These are phyloP conservation scores for Vultur gryphus DNA, from an alignment of 2,797 vertebrate genomes.

Conservation along the genomic window DNA sequence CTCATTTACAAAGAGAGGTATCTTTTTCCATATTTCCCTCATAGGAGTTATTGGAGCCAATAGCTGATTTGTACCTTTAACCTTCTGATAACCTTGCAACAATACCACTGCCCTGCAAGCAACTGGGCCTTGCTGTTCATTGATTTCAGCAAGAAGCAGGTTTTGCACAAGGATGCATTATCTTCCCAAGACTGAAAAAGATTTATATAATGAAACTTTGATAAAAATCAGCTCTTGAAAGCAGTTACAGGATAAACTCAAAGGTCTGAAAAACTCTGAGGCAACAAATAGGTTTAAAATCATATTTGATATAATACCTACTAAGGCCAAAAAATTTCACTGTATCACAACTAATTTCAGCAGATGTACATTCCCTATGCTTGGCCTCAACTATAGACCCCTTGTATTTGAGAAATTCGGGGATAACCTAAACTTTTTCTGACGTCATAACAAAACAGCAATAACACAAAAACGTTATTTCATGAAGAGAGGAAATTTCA, in stretches of 20 bases:
- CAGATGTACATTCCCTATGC: background rate
- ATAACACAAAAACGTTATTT: background rate
- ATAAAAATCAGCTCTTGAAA: slow-evolving; percentile 57
- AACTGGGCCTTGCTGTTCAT: background rate
- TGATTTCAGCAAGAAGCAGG: slow-evolving; percentile 21
- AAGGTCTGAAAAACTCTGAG: slow-evolving; percentile 5
- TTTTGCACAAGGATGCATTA: slow-evolving; percentile 25
- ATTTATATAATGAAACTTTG: slow-evolving; percentile 38
- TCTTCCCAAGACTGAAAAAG: slow-evolving; percentile 14
- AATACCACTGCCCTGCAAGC: background rate
- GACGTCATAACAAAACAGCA: background rate
- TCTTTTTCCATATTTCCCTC: background rate
- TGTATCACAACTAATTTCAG: background rate
- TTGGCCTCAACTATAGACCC: background rate
- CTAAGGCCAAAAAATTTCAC: background rate
- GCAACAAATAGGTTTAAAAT: slow-evolving; percentile 8
- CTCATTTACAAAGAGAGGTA: background rate
- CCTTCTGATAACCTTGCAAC: slow-evolving; percentile 57
- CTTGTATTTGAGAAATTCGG: background rate
- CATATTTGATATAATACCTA: background rate
- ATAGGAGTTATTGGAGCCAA: background rate
- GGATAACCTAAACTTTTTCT: background rate
- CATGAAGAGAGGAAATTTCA: background rate
- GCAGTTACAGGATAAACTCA: background rate
- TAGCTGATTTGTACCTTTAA: background rate